A percentile compares a stretch with the other conserved stretches of the same genome.
phyloP scores from a whole-genome alignment of 2,888 invertebrate genomes.

The Mesorhabditis belari region DNA sequence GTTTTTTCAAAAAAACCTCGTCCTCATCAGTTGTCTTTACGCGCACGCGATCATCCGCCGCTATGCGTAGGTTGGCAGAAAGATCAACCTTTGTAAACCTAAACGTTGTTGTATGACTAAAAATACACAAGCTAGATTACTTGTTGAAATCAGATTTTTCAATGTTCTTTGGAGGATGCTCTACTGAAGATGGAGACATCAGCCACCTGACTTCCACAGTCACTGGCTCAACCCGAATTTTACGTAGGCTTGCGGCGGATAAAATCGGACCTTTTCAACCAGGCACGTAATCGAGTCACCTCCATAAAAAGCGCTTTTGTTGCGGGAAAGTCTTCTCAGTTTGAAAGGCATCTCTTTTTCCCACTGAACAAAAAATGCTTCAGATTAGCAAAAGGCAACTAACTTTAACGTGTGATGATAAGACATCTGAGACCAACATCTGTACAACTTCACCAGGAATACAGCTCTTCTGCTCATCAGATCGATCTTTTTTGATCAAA shows the following conservation, averaged over 20 bases:
- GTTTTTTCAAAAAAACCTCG: background rate
- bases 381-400: no score
- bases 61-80: background rate
- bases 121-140: background rate
- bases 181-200: background rate
- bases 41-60: background rate
- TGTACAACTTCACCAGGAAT: background rate
- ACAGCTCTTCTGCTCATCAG: background rate
- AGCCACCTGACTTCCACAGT: background rate
- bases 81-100: background rate
- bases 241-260: background rate
- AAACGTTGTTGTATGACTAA: background rate
- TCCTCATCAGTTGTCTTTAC: background rate
- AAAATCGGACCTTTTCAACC: background rate
- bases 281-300: background rate
- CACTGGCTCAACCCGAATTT: background rate
- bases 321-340: no score
- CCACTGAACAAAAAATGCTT: background rate
- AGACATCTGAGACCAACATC: background rate
- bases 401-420: no score
- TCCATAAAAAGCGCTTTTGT: no score
- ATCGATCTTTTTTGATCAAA: background rate
- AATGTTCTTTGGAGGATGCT: background rate
- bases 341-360: no score
- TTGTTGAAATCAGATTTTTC: background rate